These are phyloP conservation scores for Lepilemur ruficaudatus DNA, from an alignment of 2,797 vertebrate species.

Conservation along the genomic window DNA sequence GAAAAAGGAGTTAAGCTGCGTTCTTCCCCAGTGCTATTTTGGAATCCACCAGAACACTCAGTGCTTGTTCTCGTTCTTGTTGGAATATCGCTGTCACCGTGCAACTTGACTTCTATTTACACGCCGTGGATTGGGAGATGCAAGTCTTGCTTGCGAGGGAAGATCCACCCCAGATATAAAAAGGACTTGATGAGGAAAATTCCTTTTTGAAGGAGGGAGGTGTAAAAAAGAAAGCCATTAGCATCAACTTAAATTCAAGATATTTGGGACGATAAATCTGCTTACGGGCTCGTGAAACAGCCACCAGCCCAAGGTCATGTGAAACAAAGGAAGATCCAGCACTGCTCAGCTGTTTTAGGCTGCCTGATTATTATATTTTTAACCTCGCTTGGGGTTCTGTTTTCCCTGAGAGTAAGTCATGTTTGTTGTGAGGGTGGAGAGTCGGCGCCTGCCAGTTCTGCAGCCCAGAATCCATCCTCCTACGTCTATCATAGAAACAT, in stretches of 20 bases:
- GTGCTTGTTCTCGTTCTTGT: background rate
- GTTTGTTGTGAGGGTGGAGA: background rate
- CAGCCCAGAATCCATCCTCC: background rate
- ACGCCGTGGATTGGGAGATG: background rate
- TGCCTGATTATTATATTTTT: background rate
- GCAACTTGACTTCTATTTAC: background rate
- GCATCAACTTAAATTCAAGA: constrained; percentile 42
- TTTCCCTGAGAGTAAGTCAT: background rate
- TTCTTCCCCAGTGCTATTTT: background rate
- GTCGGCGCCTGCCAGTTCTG: background rate
- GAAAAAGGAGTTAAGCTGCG: background rate
- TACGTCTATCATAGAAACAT: background rate
- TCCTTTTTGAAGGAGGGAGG: background rate
- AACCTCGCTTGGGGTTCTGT: background rate
- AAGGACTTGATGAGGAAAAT: background rate
- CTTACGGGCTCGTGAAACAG: constrained; percentile 5
- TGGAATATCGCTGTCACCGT: background rate
- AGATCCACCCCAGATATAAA: background rate
- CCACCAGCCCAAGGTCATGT: constrained; percentile 35
- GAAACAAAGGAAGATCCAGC: background rate
- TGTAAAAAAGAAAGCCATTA: constrained; percentile 49
- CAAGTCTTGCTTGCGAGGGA: constrained; percentile 35
- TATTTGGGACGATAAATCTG: constrained; percentile 50
- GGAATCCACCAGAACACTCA: background rate
- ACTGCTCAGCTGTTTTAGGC: background rate